phyloP scores from a whole-genome alignment of 2,888 invertebrate species.

The Ectemnius continuus region DNA sequence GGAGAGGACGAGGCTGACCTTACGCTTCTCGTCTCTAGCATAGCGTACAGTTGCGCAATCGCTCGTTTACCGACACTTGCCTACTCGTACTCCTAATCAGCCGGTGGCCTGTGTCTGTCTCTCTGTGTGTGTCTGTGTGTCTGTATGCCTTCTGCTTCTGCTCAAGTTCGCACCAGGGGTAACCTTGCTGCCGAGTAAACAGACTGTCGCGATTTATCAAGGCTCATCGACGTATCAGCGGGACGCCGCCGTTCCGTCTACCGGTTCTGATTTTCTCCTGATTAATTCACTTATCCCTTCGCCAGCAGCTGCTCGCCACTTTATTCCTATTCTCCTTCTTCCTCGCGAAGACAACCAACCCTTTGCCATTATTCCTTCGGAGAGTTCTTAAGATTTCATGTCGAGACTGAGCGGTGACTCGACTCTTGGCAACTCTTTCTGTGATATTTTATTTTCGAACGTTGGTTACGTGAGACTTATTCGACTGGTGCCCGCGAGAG shows the following conservation, averaged over 20 bases:
- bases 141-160: not conserved
- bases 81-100: slow-evolving; percentile 41
- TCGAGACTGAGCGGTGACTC: slow-evolving; percentile 35
- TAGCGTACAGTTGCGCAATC: slow-evolving; percentile 56
- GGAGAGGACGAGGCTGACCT: slow-evolving; percentile 43
- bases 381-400: slow-evolving; percentile 32
- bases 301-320: not conserved
- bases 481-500: too few relatives aligned
- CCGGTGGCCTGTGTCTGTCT: too few relatives aligned
- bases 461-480: too few relatives aligned
- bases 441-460: slow-evolving; percentile 41
- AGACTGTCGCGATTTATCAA: not conserved
- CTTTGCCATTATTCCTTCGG: not conserved
- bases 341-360: too few relatives aligned
- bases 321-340: too few relatives aligned
- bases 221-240: too few relatives aligned
- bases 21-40: slow-evolving; percentile 34
- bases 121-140: too few relatives aligned
- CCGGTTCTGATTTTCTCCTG: too few relatives aligned
- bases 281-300: slow-evolving; percentile 13
- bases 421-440: slow-evolving; percentile 46
- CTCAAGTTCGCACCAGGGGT: not conserved
- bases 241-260: too few relatives aligned
- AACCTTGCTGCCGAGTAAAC: slow-evolving; percentile 6
- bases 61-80: slow-evolving; percentile 30